These are phyloP conservation scores for Melinopterus prodromus DNA, from an alignment of 2,888 invertebrate genomes.

Conservation along the genomic window DNA sequence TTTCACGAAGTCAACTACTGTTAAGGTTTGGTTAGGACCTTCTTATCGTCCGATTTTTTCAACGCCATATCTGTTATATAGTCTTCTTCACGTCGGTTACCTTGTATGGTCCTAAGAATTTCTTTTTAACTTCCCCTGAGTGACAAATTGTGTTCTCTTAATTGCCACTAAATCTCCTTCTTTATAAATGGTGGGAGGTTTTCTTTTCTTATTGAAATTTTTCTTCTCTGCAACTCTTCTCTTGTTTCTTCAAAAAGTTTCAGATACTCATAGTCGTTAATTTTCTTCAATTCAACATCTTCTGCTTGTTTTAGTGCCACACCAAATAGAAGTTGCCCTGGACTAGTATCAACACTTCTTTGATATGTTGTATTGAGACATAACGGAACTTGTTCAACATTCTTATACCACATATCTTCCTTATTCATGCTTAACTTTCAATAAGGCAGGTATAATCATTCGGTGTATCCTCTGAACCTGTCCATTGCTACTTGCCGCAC, in stretches of 20 bases:
- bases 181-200: slow-evolving; percentile 38
- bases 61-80: slow-evolving; percentile 49
- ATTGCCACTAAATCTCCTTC: slow-evolving; percentile 50
- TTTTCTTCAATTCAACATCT: slow-evolving; percentile 39
- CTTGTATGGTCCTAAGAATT: slow-evolving; percentile 52
- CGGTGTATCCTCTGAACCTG: slow-evolving; percentile 35
- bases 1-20: slow-evolving; percentile 47
- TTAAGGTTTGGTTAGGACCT: slow-evolving; percentile 42
- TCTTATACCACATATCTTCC: not conserved
- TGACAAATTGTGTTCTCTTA: slow-evolving; percentile 51
- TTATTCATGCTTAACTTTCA: not conserved
- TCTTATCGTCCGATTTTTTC: slow-evolving; percentile 46
- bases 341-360: not conserved
- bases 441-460: slow-evolving; percentile 30
- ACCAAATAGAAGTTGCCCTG: not conserved
- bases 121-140: slow-evolving; percentile 49
- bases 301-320: slow-evolving; percentile 29
- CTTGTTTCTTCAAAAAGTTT: slow-evolving; percentile 39
- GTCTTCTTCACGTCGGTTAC: slow-evolving; percentile 44
- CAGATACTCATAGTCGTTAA: slow-evolving; percentile 40
- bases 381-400: no score
- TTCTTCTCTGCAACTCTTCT: slow-evolving; percentile 34
- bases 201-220: slow-evolving; percentile 34
- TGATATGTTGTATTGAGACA: not conserved
- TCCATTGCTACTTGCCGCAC: slow-evolving; percentile 33